A percentile compares a stretch with the other conserved stretches of the same genome.
Evolutionary conservation across 2,113 vertebrate genomes (phyloP).

Genomic region (Colius striatus): DNA sequence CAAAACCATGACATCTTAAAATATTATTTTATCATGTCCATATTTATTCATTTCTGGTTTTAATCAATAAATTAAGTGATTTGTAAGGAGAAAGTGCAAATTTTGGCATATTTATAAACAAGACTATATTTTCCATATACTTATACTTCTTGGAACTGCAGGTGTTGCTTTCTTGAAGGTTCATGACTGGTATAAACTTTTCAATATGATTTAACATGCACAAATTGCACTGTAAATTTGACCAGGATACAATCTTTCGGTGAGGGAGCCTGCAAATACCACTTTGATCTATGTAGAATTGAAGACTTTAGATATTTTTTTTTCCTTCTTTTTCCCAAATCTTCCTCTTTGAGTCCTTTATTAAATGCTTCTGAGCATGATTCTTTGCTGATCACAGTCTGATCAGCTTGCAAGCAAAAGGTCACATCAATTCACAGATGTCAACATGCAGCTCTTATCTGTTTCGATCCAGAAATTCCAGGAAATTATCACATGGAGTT

Average conservation of each 20-base stretch:
- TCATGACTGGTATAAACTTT: neutral
- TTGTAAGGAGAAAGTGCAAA: neutral
- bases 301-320: neutral
- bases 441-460: constrained; percentile 36
- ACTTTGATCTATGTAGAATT: neutral
- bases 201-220: neutral
- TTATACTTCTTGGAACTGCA: neutral
- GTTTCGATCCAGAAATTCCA: constrained; percentile 54
- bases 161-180: neutral
- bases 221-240: neutral
- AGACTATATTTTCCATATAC: neutral
- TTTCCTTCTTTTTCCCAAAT: neutral
- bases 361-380: neutral
- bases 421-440: constrained; percentile 37
- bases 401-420: constrained; percentile 24
- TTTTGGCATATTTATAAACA: neutral
- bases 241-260: neutral
- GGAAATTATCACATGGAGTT: constrained; percentile 58
- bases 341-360: neutral
- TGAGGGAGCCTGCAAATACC: neutral
- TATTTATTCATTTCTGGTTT: neutral
- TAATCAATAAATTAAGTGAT: neutral
- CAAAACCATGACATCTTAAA: neutral
- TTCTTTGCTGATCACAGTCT: neutral
- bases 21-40: neutral